These are phyloP conservation scores for Barbus barbus DNA, from an alignment of 2,113 vertebrate genomes.

Conservation along the genomic window DNA sequence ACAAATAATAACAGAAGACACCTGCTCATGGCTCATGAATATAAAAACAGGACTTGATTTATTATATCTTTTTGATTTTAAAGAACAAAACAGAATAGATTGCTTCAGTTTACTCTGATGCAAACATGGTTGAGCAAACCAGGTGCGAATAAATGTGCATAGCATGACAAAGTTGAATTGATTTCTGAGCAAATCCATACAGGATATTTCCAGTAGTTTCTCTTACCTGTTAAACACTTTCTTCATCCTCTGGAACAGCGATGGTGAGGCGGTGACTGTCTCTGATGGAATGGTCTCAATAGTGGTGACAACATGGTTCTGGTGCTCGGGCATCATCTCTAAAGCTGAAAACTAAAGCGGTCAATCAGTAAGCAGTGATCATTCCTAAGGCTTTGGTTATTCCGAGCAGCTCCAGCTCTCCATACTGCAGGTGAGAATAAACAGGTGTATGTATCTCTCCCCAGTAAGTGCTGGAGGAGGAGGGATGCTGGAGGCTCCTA, in stretches of 20 bases:
- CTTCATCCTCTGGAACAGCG: constrained; percentile 80
- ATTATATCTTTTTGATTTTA: no score
- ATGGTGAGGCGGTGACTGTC: constrained; percentile 69
- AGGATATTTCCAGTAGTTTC: neutral
- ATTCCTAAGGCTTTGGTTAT: constrained; percentile 68
- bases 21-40: no score
- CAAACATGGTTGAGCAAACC: neutral
- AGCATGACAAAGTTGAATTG: constrained; percentile 50
- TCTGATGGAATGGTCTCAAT: constrained; percentile 84
- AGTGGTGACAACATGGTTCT: constrained; percentile 85
- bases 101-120: neutral
- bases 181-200: neutral
- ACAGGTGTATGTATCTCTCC: constrained; percentile 45
- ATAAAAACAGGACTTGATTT: neutral
- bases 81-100: no score
- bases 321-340: constrained; percentile 74
- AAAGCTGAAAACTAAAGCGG: constrained; percentile 49
- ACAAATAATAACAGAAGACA: no score
- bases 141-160: constrained; percentile 50
- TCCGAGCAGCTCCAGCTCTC: constrained; percentile 32
- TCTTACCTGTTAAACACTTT: constrained; percentile 87
- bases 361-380: constrained; percentile 74
- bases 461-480: neutral
- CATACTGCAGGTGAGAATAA: constrained; percentile 53
- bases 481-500: neutral